Base-by-base conservation (phyloP, 92 coral and sea anemone species). In the Phenganax subtilis region DNA sequence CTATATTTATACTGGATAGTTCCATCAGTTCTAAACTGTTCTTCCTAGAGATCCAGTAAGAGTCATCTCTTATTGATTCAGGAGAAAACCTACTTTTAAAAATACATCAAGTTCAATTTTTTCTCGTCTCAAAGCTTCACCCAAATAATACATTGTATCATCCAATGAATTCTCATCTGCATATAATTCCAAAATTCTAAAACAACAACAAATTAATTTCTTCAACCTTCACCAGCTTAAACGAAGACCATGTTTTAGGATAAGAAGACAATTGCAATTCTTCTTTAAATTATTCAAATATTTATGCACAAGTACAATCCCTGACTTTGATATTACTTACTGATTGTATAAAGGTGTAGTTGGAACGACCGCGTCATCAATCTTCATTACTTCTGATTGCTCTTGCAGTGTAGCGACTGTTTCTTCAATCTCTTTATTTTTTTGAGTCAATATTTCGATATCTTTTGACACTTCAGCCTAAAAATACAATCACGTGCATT, bases 141-240 rank as follows among this genome's bases (percentile, higher is more conserved):
- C 89, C 75, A 93, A 82, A 77, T 93, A 93, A 82, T 93, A 93
- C 72, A 93, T 93, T 9, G 98, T 93, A 74, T 93, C 98, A 71
- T 93, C 98, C 6, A 90, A 89, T 12, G 98, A 93, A 85, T 90
- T 93, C 80, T 93, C 98, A 71, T 93, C 98, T 0, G 98, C 94
- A 85, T 91, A 93, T 20, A 93, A 85, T 84, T 88, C 92, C 71
- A 93, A 79, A 63, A 93, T 93, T 85, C 98, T 93, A 44, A 58
- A 84, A 64, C 29, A 51, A 56, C 20, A 56, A 62, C 69, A 71
- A 84, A 54, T 14, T 2, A 6, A 15, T 8, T 37, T 37, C 47
- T 37, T 1, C 5, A 37, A 37, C 2, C 47, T 37, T 37, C 47
- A 5, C 47, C 47, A 37, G 3, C 47, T 5, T 37, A 2, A 37